Percentiles rank a stretch among this genome's conserved stretches.
Evolutionary conservation across 2,797 vertebrate genomes (phyloP).

Genomic region (Nyctalus aviator): DNA sequence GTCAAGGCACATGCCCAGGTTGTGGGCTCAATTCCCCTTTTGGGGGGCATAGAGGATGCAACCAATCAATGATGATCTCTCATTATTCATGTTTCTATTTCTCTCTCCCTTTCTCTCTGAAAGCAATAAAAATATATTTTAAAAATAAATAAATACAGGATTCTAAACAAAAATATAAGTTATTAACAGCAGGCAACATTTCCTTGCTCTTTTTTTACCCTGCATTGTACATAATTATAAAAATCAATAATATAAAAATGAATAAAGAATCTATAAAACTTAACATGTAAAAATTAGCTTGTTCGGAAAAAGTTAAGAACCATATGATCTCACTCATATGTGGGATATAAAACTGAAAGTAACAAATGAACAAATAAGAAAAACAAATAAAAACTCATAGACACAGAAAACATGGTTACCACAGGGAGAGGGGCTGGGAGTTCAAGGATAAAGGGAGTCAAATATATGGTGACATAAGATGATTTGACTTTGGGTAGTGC

Average conservation of each 20-base stretch:
- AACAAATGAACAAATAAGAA: background rate
- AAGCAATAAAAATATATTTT: too few species aligned
- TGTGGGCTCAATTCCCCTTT: too few species aligned
- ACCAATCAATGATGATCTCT: background rate
- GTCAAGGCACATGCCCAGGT: background rate
- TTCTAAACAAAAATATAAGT: constrained; percentile 4
- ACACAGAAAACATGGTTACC: background rate
- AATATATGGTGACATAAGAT: background rate
- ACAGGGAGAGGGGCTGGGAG: background rate
- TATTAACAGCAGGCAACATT: background rate
- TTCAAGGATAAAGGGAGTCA: background rate
- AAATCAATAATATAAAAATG: background rate
- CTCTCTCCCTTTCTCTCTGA: background rate
- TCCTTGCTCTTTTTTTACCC: background rate
- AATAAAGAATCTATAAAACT: background rate
- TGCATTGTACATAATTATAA: background rate
- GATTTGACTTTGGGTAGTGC: background rate
- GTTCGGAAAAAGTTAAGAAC: background rate
- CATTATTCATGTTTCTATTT: background rate
- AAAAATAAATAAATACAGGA: background rate
- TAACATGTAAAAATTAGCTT: constrained; percentile 1
- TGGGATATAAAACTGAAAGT: background rate
- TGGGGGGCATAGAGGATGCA: background rate
- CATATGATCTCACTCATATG: background rate
- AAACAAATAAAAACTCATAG: background rate